phyloP scores from a whole-genome alignment of 1,140 invertebrate species.

The Diachasmimorpha longicaudata region DNA sequence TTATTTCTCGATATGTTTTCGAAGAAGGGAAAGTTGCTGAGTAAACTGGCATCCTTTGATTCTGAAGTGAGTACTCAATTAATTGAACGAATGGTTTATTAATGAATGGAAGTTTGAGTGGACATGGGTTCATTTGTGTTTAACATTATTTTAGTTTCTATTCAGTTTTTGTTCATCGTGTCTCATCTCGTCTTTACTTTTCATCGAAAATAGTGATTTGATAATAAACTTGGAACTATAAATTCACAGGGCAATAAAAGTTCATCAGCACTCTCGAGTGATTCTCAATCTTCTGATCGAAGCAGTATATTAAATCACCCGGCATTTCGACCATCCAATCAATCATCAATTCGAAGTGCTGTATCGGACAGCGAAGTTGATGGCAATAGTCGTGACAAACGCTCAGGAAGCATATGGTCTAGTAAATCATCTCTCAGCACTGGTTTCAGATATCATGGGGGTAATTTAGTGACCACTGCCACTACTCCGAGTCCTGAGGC shows the following conservation, averaged over 20 bases:
- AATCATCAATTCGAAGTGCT: slow-evolving; percentile 80
- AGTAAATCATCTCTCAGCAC: slow-evolving; percentile 89
- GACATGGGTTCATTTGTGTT: too few relatives aligned
- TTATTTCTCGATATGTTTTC: slow-evolving; percentile 89
- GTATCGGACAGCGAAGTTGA: slow-evolving; percentile 94
- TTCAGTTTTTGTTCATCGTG: too few relatives aligned
- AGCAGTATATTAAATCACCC: slow-evolving; percentile 85
- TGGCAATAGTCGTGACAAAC: slow-evolving; percentile 77
- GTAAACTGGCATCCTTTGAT: slow-evolving; percentile 86
- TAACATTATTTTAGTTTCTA: too few relatives aligned
- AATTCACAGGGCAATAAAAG: slow-evolving; percentile 16
- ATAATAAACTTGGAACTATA: too few relatives aligned
- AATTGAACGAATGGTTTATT: slow-evolving; percentile 29
- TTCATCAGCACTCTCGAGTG: slow-evolving; percentile 21
- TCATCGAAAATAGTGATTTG: background rate
- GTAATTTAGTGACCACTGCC: slow-evolving; percentile 84
- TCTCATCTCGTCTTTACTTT: too few relatives aligned
- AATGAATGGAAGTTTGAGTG: too few relatives aligned
- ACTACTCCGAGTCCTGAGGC: slow-evolving; percentile 84
- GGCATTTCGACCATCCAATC: slow-evolving; percentile 65
- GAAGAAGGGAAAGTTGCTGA: slow-evolving; percentile 84
- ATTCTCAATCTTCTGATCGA: slow-evolving; percentile 67
- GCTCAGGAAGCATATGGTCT: slow-evolving; percentile 88
- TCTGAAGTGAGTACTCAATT: slow-evolving; percentile 76
- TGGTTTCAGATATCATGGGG: slow-evolving; percentile 87